phyloP scores from a whole-genome alignment of 2,113 vertebrate genomes.

The Tapirus terrestris region DNA sequence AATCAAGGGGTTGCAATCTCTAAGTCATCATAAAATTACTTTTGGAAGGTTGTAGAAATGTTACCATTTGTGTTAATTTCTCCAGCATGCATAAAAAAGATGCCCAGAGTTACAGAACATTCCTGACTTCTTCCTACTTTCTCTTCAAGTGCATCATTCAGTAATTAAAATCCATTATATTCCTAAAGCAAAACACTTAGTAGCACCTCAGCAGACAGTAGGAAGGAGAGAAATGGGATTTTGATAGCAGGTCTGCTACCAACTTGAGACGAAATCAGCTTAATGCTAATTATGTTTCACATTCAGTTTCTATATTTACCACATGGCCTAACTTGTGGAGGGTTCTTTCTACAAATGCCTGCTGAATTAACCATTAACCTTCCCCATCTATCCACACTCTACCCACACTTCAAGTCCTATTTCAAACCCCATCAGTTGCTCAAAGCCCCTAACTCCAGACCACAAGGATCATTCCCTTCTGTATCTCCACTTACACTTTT shows the following conservation, averaged over 20 bases:
- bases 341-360: neutral
- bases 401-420: neutral
- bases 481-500: neutral
- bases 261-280: conserved; percentile 49
- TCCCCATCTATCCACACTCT: neutral
- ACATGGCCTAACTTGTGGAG: conserved; percentile 11
- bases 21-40: neutral
- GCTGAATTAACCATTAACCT: neutral
- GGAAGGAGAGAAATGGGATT: conserved; percentile 48
- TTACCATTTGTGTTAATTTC: neutral
- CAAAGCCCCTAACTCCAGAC: neutral
- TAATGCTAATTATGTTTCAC: conserved; percentile 54
- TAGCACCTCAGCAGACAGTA: conserved; percentile 44
- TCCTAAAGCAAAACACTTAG: conserved; percentile 63
- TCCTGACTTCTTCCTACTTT: conserved; percentile 26
- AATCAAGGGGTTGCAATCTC: neutral
- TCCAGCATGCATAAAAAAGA: neutral
- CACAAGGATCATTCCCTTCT: neutral
- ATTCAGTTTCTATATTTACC: conserved; percentile 57
- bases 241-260: conserved; percentile 31
- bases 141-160: conserved; percentile 36
- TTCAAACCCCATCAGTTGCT: neutral
- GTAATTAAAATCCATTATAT: conserved; percentile 63
- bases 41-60: neutral
- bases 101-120: neutral